Evolutionary conservation across 92 coral and sea anemone species (phyloP).

Genomic region (Blastomussa wellsi): DNA sequence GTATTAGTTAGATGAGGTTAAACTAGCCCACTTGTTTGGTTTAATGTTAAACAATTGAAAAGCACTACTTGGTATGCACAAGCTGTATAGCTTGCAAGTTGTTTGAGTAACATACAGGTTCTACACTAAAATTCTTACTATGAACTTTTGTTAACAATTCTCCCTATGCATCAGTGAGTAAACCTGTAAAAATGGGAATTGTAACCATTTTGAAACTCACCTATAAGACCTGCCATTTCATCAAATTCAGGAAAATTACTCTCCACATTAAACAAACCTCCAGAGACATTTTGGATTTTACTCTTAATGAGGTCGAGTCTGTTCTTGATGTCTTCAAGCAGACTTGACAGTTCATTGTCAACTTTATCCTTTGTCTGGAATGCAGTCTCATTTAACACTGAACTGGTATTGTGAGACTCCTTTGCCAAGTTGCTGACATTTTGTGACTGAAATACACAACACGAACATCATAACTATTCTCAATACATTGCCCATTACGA

Average conservation of each 20-base stretch:
- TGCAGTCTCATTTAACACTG: constrained; percentile 35
- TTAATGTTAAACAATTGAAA: too few species aligned
- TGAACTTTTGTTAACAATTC: too few species aligned
- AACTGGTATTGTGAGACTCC: constrained; percentile 53
- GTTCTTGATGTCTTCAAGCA: constrained; percentile 55
- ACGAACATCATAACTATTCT: neutral
- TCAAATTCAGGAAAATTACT: constrained; percentile 52
- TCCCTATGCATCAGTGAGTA: too few species aligned
- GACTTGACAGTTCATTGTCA: constrained; percentile 57
- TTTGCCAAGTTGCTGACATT: constrained; percentile 53
- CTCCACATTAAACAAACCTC: constrained; percentile 46
- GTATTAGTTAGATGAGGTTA: too few species aligned
- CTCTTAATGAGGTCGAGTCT: constrained; percentile 58
- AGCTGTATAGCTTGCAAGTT: too few species aligned
- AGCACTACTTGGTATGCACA: too few species aligned
- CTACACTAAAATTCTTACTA: too few species aligned
- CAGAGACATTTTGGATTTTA: constrained; percentile 59
- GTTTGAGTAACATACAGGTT: too few species aligned
- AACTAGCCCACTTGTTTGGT: too few species aligned
- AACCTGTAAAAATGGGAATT: too few species aligned
- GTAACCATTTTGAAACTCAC: constrained; percentile 23
- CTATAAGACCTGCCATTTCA: constrained; percentile 46
- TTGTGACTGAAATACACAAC: constrained; percentile 48
- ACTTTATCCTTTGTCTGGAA: constrained; percentile 55
- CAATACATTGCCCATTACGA: neutral